Conservation (phyloP, 2,888 invertebrate species). For the Cecidostiba fungosa region DNA sequence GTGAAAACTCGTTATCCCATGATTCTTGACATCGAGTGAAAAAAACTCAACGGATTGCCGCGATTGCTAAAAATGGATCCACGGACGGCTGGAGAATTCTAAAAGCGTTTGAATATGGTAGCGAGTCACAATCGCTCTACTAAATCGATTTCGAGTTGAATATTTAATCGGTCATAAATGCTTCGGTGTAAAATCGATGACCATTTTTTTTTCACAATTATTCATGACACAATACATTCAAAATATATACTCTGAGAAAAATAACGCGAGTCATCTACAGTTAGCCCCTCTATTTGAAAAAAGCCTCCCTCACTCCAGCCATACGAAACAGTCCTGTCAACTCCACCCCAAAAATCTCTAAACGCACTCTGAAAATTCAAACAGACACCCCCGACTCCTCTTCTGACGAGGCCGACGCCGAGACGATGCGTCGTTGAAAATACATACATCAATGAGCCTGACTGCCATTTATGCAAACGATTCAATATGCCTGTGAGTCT, state of each 20-base stretch:
- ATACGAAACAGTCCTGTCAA: not conserved
- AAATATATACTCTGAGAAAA: not conserved
- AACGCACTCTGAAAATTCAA: not conserved
- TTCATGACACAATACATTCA: not conserved
- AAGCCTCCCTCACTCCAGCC: not conserved
- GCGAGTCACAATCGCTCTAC: not conserved
- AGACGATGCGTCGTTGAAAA: conserved; percentile 9
- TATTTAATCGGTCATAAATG: not conserved
- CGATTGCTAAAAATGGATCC: not conserved
- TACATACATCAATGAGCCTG: conserved; percentile 17
- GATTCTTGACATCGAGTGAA: not conserved
- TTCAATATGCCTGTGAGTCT: not conserved
- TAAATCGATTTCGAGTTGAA: not conserved
- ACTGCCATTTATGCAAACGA: not conserved
- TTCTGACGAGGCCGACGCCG: not conserved
- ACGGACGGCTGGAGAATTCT: not conserved
- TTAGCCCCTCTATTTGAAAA: not conserved
- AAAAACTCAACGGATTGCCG: not conserved
- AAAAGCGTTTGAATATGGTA: not conserved
- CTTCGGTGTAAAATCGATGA: not conserved
- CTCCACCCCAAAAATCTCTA: not conserved
- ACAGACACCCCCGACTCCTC: not conserved
- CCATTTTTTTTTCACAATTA: too few relatives aligned
- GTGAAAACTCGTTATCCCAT: not conserved
- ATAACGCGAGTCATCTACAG: not conserved